phyloP scores from a whole-genome alignment of 2,797 vertebrate genomes.

The Pyrocephalus nanus region DNA sequence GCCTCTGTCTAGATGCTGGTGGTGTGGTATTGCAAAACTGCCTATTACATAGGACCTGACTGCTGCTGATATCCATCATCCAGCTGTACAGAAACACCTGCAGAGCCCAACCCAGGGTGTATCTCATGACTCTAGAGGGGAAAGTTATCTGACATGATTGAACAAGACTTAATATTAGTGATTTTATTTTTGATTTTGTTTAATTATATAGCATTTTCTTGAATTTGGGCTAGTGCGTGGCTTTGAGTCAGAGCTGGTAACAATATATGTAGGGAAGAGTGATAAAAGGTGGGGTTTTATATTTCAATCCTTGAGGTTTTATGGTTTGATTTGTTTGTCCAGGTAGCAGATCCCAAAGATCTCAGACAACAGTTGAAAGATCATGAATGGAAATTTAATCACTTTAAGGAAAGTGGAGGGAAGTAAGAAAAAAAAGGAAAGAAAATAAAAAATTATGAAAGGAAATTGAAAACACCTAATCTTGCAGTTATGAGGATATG shows the following conservation, averaged over 20 bases:
- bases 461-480: background rate
- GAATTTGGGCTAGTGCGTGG: background rate
- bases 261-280: background rate
- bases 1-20: background rate
- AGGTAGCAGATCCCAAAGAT: background rate
- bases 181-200: background rate
- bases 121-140: background rate
- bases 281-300: fast-evolving
- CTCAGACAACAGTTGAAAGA: background rate
- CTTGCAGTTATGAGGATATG: background rate
- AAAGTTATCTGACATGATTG: background rate
- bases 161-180: fast-evolving
- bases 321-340: background rate
- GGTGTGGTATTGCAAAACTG: background rate
- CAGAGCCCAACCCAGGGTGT: fast-evolving
- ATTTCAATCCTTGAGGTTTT: background rate
- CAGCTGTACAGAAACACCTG: background rate
- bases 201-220: background rate
- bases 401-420: background rate
- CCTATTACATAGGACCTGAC: background rate
- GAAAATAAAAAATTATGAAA: background rate
- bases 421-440: background rate
- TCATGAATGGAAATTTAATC: background rate
- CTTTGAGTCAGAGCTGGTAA: background rate
- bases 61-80: background rate